phyloP scores from a whole-genome alignment of 2,113 vertebrate genomes.

The Platysteira castanea region DNA sequence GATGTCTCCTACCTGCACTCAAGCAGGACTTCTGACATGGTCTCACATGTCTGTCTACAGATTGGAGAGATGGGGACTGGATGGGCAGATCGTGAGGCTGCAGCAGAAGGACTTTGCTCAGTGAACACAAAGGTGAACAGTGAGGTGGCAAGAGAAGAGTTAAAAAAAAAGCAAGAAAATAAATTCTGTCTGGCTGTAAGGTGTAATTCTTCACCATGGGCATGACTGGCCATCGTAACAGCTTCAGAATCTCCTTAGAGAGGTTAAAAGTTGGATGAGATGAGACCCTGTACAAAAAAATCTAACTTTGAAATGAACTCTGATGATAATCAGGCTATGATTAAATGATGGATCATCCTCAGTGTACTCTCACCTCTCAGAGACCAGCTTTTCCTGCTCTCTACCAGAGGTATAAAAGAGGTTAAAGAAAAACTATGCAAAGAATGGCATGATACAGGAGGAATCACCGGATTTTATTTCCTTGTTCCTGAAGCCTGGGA shows the following conservation, averaged over 20 bases:
- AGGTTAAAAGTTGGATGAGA: background rate
- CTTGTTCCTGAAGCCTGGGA: background rate
- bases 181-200: background rate
- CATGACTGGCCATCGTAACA: background rate
- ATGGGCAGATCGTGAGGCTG: background rate
- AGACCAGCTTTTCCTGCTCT: background rate
- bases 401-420: background rate
- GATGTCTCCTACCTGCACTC: background rate
- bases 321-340: background rate
- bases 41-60: background rate
- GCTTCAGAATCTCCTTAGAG: background rate
- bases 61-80: background rate
- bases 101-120: background rate
- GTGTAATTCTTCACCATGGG: background rate
- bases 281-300: background rate
- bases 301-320: background rate
- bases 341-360: background rate
- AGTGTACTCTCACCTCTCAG: background rate
- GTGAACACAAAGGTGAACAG: background rate
- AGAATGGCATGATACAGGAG: background rate
- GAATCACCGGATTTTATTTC: background rate
- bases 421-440: background rate
- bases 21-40: background rate
- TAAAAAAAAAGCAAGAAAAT: background rate
- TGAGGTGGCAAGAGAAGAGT: background rate